Evolutionary conservation across 2,113 vertebrate species (phyloP).

Genomic region (Trichechus manatus): DNA sequence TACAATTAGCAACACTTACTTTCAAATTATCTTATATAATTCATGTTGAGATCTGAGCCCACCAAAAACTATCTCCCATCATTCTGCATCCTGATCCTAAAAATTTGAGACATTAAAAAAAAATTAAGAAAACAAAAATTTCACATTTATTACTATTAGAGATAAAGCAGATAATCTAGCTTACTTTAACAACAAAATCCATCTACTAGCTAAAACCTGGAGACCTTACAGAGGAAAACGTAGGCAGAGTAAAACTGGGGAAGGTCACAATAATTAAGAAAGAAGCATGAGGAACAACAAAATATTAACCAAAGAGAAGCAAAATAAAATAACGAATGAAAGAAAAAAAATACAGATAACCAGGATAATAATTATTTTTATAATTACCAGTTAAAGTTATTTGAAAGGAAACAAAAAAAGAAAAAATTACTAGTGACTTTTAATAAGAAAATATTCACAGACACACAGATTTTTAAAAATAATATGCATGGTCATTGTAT

Average conservation of each 20-base stretch:
- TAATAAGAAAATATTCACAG: too few species aligned
- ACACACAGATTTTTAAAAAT: too few species aligned
- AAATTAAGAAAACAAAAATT: neutral
- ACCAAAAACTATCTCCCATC: neutral
- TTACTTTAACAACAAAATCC: neutral
- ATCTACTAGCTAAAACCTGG: neutral
- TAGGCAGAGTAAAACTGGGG: neutral
- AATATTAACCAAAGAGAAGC: neutral
- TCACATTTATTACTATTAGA: neutral
- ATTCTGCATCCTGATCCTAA: neutral
- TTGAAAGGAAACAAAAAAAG: neutral
- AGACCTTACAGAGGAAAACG: neutral
- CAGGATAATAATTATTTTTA: neutral
- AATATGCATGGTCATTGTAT: too few species aligned
- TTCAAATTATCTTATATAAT: neutral
- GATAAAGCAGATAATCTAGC: neutral
- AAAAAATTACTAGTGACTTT: too few species aligned
- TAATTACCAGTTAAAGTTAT: neutral
- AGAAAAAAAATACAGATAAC: neutral
- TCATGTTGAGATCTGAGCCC: neutral
- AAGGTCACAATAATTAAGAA: neutral
- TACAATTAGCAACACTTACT: neutral
- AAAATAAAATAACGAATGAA: neutral
- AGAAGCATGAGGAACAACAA: neutral
- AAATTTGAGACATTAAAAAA: neutral